A percentile compares a stretch with the other conserved stretches of the same genome.
phyloP scores from a whole-genome alignment of 2,113 vertebrate species.

The Onychorhynchus coronatus region DNA sequence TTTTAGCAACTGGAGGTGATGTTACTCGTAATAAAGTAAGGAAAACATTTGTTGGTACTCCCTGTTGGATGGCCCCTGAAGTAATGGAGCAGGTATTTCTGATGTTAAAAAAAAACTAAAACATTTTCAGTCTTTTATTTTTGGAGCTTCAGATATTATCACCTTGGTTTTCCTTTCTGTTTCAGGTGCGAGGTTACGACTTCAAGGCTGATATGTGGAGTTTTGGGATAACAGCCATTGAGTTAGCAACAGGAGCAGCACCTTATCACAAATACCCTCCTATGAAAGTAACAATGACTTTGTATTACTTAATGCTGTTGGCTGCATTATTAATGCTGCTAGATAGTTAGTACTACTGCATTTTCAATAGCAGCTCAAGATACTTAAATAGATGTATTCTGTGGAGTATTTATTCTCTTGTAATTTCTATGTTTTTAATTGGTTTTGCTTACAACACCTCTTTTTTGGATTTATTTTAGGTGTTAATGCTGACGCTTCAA shows the following conservation, averaged over 20 bases:
- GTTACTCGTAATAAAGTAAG: conserved; percentile 98
- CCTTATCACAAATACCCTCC: conserved; percentile 98
- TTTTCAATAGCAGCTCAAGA: not conserved
- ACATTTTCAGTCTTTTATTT: not conserved
- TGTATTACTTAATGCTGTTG: not conserved
- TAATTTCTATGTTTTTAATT: not conserved
- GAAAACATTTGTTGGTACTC: conserved; percentile 98
- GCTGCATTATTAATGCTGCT: not conserved
- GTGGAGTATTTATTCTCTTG: not conserved
- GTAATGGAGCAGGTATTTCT: conserved; percentile 96
- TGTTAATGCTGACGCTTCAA: conserved; percentile 97
- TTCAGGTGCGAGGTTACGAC: conserved; percentile 96
- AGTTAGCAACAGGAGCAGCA: conserved; percentile 94
- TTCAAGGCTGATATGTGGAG: conserved; percentile 99
- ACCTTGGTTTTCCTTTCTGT: not conserved
- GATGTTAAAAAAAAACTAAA: not conserved
- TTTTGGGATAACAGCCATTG: conserved; percentile 98
- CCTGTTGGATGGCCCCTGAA: conserved; percentile 99
- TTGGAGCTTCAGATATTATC: not conserved
- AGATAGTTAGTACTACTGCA: not conserved
- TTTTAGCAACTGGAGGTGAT: conserved; percentile 94
- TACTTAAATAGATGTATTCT: not conserved
- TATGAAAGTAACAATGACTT: conserved; percentile 89
- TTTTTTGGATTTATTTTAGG: conserved; percentile 74
- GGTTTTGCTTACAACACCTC: not conserved